Conservation (phyloP, 1,140 invertebrate species). For the Dendrolimus punctatus region DNA sequence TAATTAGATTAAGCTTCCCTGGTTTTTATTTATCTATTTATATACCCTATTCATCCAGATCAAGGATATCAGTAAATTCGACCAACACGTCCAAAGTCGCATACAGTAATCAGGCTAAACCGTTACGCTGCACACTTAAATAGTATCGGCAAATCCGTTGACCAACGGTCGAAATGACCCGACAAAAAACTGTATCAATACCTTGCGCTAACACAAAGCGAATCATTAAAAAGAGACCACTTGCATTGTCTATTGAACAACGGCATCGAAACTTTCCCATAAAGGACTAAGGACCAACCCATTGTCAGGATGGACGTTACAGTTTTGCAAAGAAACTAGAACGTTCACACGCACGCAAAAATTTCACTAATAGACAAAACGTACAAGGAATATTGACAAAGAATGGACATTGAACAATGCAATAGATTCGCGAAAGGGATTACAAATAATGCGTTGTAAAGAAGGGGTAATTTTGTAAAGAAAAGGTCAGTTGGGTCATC, state of each 20-base stretch:
- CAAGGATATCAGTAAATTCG: no score
- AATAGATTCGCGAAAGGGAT: conserved; percentile 69
- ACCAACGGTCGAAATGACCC: conserved; percentile 54
- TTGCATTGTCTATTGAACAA: conserved; percentile 53
- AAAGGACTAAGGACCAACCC: conserved; percentile 26
- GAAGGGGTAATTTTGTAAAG: conserved; percentile 59
- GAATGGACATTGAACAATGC: conserved; percentile 51
- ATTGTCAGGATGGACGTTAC: conserved; percentile 53
- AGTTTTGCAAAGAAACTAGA: conserved; percentile 69
- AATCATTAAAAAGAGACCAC: conserved; percentile 69
- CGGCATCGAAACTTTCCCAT: conserved; percentile 49
- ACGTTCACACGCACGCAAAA: conserved; percentile 63
- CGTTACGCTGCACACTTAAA: conserved; percentile 39
- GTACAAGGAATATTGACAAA: conserved; percentile 29
- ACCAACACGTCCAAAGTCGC: no score
- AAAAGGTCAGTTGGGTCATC: conserved; percentile 60
- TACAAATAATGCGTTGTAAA: conserved; percentile 67
- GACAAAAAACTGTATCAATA: conserved; percentile 51
- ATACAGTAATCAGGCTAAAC: conserved; percentile 13
- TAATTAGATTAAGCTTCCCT: no score
- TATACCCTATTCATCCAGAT: no score
- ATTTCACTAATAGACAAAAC: conserved; percentile 50
- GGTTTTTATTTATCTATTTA: no score
- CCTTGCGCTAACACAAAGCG: conserved; percentile 42
- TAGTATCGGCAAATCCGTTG: conserved; percentile 59